Base-by-base conservation (phyloP, 2,113 vertebrate species). In the Cyprinus carpio region DNA sequence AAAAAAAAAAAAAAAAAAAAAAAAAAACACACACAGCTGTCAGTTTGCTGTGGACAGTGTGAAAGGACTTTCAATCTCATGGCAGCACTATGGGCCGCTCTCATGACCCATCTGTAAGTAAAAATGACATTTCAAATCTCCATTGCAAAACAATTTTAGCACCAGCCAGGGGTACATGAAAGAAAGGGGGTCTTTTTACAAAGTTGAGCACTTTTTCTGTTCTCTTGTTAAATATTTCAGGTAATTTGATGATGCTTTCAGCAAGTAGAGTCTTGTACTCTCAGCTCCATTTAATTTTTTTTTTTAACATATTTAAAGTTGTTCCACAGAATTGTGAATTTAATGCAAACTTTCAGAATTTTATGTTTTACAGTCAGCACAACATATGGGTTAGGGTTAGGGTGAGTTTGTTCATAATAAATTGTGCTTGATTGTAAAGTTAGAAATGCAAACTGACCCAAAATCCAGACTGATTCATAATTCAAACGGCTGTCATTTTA, bases 41-140 rank as follows among this genome's bases (percentile, higher is more conserved):
- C 64, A 0, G 64, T 31, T 8, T 31, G 64, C 64, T 37, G 7
- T 34, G 65, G 34, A 34, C 29, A 34, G 16, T 11, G 31, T 67
- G 25, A 64, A 64, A 27, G 62, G 62, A 27, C 60, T 64, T 27
- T 64, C 12, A 64, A 6, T 64, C 64, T 31, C 64, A 67, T 31
- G 64, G 29, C 64, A 18, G 27, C 64, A 67, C 13, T 67, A 31
- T 67, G 15, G 29, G 1, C 29, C 20, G 34, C 67, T 71, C 29
- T 67, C 29, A 67, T 34, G 15, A 67, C 64, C 6, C 64, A 31
- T 1, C 27, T 16, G 34, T 71, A 6, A 40, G 10, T 71, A 60
- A 71, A 67, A 71, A 37, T 37, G 67, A 20, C 67, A 40, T 71
- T 71, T 71, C 10, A 40, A 71, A 71, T 71, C 67, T n/a, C 31